Base-by-base conservation (phyloP, 1,140 invertebrate genomes). In the Drosophila lacteicornis region DNA sequence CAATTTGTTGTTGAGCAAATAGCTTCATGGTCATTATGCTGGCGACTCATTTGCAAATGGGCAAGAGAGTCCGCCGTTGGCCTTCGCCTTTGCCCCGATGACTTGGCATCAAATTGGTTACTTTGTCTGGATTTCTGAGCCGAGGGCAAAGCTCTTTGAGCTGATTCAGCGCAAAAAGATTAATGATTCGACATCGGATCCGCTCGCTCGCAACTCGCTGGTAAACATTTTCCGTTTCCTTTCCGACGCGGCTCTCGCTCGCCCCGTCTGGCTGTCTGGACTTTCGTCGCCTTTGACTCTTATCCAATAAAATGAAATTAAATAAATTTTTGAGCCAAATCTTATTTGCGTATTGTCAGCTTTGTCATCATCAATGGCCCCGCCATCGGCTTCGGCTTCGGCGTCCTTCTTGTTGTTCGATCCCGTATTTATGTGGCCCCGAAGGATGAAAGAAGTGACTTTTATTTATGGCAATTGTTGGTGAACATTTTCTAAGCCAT, bases 291-390 rank as follows among this genome's bases (percentile, higher is more conserved):
- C 80, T 79, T 85, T 84, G 83, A 88, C 80, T 87, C 67, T 79
- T 49, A 69, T 71, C 83, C 76, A 83, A 83, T 88, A 80, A 87
- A 88, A 78, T 79, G 80, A 90, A 84, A 90, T 88, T 90, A 88
- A 88, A 90, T 90, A 88, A 84, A 84, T 88, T 88, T 88, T 88
- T 84, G 74, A 90, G 75, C 80, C 77, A 90, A 88, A 88, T 90
- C 84, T 84, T 90, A 90, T 90, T 88, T 88, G 85, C 79, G 82
- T 88, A 84, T 84, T 87, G 84, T 84, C 84, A 73, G 80, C 77
- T 76, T 81, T 80, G 60, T 57, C 62, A 65, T 76, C 62, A 30
- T 79, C 77, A 71, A 71, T 71, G 66, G 60, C 12, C 45, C 58
- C 9, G 30, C 27, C 51, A 30, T 36, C 9, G 30, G 38, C 51